phyloP scores from a whole-genome alignment of 2,113 vertebrate species.

The Thinocorus orbignyianus region DNA sequence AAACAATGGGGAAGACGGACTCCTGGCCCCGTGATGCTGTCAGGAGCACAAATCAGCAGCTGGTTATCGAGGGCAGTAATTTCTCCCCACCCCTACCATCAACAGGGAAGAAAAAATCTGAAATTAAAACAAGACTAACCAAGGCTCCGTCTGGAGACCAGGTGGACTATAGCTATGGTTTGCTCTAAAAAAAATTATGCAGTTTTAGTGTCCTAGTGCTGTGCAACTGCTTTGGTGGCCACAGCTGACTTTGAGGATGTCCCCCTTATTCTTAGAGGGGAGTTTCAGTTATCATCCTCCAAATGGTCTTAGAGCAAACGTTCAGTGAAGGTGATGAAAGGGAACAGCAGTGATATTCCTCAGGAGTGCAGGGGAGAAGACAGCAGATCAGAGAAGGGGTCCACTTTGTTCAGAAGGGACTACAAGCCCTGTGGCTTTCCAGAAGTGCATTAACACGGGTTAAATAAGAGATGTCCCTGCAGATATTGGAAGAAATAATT shows the following conservation, averaged over 20 bases:
- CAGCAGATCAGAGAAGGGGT: no score
- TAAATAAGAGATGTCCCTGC: background rate
- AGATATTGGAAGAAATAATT: background rate
- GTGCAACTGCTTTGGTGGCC: background rate
- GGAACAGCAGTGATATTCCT: background rate
- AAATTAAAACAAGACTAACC: background rate
- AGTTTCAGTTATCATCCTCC: background rate
- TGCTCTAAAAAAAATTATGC: background rate
- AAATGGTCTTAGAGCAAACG: background rate
- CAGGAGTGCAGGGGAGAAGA: background rate
- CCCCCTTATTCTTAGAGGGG: background rate
- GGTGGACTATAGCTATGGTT: background rate
- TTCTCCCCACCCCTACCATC: background rate
- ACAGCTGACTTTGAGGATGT: background rate
- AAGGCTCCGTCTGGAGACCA: background rate
- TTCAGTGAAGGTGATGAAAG: background rate
- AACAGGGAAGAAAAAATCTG: background rate
- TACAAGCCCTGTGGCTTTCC: background rate
- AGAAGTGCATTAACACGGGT: rapidly evolving
- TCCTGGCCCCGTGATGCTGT: background rate
- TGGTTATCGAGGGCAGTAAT: background rate
- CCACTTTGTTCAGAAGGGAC: rapidly evolving
- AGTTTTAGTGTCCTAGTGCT: background rate
- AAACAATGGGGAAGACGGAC: background rate
- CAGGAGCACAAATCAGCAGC: background rate